Evolutionary conservation across 1,140 invertebrate genomes (phyloP), one percentile per base, ranked within the genome.

Genomic region (Panagrolaimus sp.): DNA sequence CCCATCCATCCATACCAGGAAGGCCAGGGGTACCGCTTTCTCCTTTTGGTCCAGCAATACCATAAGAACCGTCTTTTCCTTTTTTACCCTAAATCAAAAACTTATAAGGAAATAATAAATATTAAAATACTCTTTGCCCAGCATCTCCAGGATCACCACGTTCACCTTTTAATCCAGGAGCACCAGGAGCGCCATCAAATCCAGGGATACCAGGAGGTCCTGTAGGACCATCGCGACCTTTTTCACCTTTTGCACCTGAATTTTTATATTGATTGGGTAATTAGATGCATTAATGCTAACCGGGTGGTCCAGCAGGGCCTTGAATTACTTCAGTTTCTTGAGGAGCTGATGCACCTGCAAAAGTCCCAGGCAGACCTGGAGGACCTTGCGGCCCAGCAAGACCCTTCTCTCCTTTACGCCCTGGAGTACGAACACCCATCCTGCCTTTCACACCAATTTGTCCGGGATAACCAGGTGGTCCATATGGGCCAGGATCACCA

Each of bases 321-420:
- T 77, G 79, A 51, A 81, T 76, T 5, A 81, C 80, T 68, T 82
- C 78, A 38, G 76, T 82, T 69, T 81, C 79, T 53, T 82, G 76
- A 11, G 77, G 77, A 27, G 66, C 53, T n/a, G 74, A 44, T 38
- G 72, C 51, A 11, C 65, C 66, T 0, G 67, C 63, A 42, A 75
- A 83, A 74, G 70, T 66, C 67, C 77, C 77, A 25, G 77, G 72
- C 16, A 77, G 77, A 53, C 77, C 77, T 51, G 77, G 69, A 31
- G 47, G 70, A 68, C 79, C 68, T 61, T 76, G 68, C 8, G 69
- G 72, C 45, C 73, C 75, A 13, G 27, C 23, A n/a, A 79, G 42
- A 61, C 80, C 80, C 45, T 82, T 82, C 66, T 82, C 80, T 66
- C 80, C 80, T 63, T 82, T 82, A 7, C 81, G 25, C 31, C 80